Evolutionary conservation across 1,140 invertebrate genomes (phyloP), one percentile per base, ranked within the genome.

Genomic region (Neodiprion fabricii): DNA sequence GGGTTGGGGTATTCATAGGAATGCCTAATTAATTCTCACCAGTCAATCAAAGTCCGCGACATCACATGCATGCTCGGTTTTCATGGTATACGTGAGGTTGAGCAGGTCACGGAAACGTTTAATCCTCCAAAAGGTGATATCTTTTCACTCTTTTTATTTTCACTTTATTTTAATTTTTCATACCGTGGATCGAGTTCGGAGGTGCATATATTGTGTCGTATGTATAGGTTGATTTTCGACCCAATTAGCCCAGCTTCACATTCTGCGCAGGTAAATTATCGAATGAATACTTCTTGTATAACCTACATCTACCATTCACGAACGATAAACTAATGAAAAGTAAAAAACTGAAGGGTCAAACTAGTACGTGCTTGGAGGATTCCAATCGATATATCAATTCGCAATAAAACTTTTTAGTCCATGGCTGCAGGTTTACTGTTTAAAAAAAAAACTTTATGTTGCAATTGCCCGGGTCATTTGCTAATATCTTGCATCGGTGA

Each of bases 381-480:
- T 61, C 9, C 53, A 61, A 61, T 61, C 53, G 9, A 61, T 61
- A 61, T 17, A 17, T 9, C 11, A 61, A 61, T 61, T 61, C 53
- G n/a, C 53, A 17, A 61, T 61, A 61, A 14, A 8, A 61, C 53
- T 61, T 61, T 12, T 61, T 61, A 61, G 5, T 9, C 53, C 28
- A 40, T 40, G 28, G 28, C 2, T 40, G 28, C 5, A 40, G 28
- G 28, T 40, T 40, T 40, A 40, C 5, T 40, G 1, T 40, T 40
- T 40, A 21, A 21, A 21, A 21, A 21, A 21, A 21, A 21, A 21
- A 21, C 9, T 61, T 61, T 61, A 17, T 9, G 53, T 12, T 61
- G 53, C 53, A 61, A 61, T 61, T 61, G 53, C 9, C 53, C 53
- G 53, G 53, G 53, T 61, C 53, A 61, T 61, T 61, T 17, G 53